Base-by-base conservation (phyloP, 2,113 vertebrate genomes). In the Nematolebias whitei region DNA sequence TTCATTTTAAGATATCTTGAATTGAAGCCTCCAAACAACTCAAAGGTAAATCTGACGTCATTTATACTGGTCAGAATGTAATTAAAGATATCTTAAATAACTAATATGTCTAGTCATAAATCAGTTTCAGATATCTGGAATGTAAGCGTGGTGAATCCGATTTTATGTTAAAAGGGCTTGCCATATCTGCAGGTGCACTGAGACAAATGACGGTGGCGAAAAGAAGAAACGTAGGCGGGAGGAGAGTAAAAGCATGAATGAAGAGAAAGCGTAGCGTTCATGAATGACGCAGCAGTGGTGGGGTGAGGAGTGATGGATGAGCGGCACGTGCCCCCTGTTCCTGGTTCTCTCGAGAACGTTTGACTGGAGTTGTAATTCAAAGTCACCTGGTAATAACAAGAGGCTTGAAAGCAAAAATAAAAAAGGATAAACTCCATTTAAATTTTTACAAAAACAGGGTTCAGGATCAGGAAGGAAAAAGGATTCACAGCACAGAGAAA, bases 281-380 rank as follows among this genome's bases (percentile, higher is more conserved):
- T 86, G 84, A 78, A 76, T 75, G 73, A 80, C 78, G 52, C 22
- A 45, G 53, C 1, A 50, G 29, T 64, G 41, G 32, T 10, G 32
- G 32, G 53, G 41, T 32, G 52, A 73, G 58, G 54, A 74, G 76
- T 86, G 88, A 90, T 88, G 83, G 86, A 87, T 87, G 83, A 86
- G 83, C 54, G 10, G 48, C 43, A 38, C 66, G 12, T 54, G 85
- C 55, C 80, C 82, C 80, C 74, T 19, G 76, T 73, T 82, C 63
- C 82, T 71, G 80, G 79, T 82, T 79, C 83, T 78, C 83, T 19
- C 14, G 56, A 75, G 81, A 82, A 62, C 52, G 62, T 71, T 76
- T 71, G 78, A 79, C 69, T 74, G 56, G 40, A 50, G 23, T 14
- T 29, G 63, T 66, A 76, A 78, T 84, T 78, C 76, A 67, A 78